Evolutionary conservation across 2,113 vertebrate genomes (phyloP).

Genomic region (Ptyas mucosa): DNA sequence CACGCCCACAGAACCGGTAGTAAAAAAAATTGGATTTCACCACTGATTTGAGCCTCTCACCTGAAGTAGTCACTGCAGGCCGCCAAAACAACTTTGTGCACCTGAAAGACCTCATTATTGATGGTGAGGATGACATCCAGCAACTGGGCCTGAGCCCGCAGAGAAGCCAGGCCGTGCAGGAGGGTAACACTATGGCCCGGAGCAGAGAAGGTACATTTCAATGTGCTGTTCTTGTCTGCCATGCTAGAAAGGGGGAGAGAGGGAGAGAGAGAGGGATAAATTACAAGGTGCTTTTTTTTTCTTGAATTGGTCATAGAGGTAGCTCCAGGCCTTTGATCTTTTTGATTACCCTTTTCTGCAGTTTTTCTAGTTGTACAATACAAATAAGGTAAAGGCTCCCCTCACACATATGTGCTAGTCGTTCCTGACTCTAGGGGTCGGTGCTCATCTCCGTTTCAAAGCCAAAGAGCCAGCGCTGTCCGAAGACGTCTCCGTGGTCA

Average conservation of each 20-base stretch:
- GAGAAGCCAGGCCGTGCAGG: slow-evolving; percentile 86
- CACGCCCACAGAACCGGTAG: no score
- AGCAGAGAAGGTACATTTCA: slow-evolving; percentile 93
- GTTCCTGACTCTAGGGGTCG: no score
- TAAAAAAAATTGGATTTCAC: no score
- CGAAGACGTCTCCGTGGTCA: no score
- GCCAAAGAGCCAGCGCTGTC: no score
- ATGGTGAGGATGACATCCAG: slow-evolving; percentile 91
- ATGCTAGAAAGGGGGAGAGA: slow-evolving; percentile 74
- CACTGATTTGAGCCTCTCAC: slow-evolving; percentile 63
- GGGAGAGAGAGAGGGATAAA: background rate
- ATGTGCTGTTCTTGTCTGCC: slow-evolving; percentile 87
- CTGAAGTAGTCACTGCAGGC: slow-evolving; percentile 99
- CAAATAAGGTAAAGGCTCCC: no score
- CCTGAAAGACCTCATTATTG: slow-evolving; percentile 89
- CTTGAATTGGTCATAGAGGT: background rate
- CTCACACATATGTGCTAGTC: no score
- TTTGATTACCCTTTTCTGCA: background rate
- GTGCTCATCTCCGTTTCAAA: no score
- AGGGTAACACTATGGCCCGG: slow-evolving; percentile 88
- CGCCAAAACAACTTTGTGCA: slow-evolving; percentile 94
- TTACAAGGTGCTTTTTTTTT: background rate
- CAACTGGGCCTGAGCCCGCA: slow-evolving; percentile 89
- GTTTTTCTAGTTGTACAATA: background rate
- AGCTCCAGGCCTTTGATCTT: background rate